Base-by-base conservation (phyloP, 2,888 invertebrate genomes). In the Hetaerina titia region DNA sequence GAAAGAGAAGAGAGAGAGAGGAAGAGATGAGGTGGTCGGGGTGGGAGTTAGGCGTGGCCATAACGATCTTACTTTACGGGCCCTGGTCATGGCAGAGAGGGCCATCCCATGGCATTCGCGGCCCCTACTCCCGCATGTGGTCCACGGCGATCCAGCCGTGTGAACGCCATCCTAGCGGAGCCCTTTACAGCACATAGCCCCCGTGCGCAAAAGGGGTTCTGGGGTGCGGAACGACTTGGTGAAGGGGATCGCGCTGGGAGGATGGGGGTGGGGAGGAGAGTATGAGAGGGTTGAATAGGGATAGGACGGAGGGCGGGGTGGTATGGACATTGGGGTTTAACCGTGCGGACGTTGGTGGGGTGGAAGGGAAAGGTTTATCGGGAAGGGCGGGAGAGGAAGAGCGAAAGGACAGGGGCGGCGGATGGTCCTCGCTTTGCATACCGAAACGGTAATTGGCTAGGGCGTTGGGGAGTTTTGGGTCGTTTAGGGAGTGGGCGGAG, bases 391-490 rank as follows among this genome's bases (percentile, higher is more conserved):
- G 11, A 6, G 89, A 8, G 57, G 56, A 22, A 7, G 19, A 45
- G 88, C 45, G 56, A 45, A 88, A n/a, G 90, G 90, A 31, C 63
- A 45, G 31, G 90, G 64, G 56, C 92, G 69, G 69, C n/a, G 63
- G 64, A 92, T 92, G 92, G 92, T 69, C 69, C 92, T 69, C 92
- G 92, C 69, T 92, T 92, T 92, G 92, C 92, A 92, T 92, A 92
- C 92, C 92, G 92, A 74, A 92, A 92, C 92, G 92, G 92, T 92
- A 92, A 92, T 92, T 92, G 92, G 92, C 69, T 69, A 57, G 92
- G 64, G 92, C 92, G 92, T 92, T 69, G 69, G 90, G 90, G 90
- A 90, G 90, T 90, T 90, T 90, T 64, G 90, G 92, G 92, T 92
- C 92, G 92, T 92, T 92, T 92, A 69, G 69, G 64, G 19, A 69